phyloP scores from a whole-genome alignment of 2,113 vertebrate genomes.

The Muntiacus reevesi region DNA sequence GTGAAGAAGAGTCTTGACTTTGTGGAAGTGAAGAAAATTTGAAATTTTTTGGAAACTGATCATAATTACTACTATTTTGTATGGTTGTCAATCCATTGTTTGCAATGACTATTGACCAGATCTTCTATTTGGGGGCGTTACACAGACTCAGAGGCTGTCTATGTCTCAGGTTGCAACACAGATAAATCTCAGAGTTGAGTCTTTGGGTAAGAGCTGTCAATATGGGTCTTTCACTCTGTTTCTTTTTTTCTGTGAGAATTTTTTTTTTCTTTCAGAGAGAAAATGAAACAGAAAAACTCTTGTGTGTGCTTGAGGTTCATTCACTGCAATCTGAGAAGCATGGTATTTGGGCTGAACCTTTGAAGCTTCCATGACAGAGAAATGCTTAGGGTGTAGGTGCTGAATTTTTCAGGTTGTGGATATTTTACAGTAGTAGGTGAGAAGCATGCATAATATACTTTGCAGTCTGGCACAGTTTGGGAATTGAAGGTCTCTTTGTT shows the following conservation, averaged over 20 bases:
- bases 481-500: background rate
- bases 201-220: slow-evolving; percentile 18
- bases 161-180: background rate
- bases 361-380: slow-evolving; percentile 64
- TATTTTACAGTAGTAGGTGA: slow-evolving; percentile 58
- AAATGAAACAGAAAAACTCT: slow-evolving; percentile 66
- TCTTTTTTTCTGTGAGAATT: slow-evolving; percentile 47
- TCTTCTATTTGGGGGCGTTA: background rate
- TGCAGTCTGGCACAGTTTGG: background rate
- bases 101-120: background rate
- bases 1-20: background rate
- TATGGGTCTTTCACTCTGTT: slow-evolving; percentile 55
- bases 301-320: slow-evolving; percentile 53
- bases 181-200: background rate
- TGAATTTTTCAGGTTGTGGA: slow-evolving; percentile 53
- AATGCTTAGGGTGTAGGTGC: slow-evolving; percentile 27
- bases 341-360: slow-evolving; percentile 59
- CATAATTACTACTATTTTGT: background rate
- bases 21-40: slow-evolving; percentile 2
- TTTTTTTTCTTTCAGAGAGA: slow-evolving; percentile 49
- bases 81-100: background rate
- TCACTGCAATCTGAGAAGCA: slow-evolving; percentile 67
- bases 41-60: background rate
- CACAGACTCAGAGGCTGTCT: background rate
- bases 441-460: slow-evolving; percentile 9